These are phyloP conservation scores for Theretra japonica DNA, from an alignment of 2,888 invertebrate species.

Conservation along the genomic window DNA sequence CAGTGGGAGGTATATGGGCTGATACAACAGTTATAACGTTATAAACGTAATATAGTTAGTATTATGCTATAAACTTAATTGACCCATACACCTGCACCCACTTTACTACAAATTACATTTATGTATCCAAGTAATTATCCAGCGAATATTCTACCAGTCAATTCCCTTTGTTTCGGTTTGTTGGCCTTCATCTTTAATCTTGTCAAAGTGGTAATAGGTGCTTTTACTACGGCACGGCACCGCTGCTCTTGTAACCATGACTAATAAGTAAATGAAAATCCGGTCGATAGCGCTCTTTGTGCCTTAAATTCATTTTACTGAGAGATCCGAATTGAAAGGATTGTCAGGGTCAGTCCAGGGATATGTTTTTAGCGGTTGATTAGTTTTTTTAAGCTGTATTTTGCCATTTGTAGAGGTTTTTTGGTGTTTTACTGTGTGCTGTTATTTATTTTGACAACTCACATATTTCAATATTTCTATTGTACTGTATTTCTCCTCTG, in stretches of 20 bases:
- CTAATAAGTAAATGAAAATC: slow-evolving; percentile 15
- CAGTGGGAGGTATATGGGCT: too few relatives aligned
- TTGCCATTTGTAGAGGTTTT: too few relatives aligned
- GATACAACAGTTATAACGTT: too few relatives aligned
- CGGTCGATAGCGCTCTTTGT: background rate
- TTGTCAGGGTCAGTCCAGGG: background rate
- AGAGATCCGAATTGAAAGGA: background rate
- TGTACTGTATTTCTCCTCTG: too few relatives aligned
- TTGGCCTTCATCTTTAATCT: background rate
- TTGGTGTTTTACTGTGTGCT: too few relatives aligned
- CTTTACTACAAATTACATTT: background rate
- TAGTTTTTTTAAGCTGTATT: background rate
- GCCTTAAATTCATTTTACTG: background rate
- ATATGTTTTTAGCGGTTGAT: background rate
- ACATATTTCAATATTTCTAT: too few relatives aligned
- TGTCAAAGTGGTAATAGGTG: background rate
- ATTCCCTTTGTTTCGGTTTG: background rate
- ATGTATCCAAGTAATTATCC: background rate
- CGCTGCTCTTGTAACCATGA: background rate
- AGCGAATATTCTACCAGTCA: background rate
- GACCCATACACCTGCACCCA: too few relatives aligned
- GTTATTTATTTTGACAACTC: too few relatives aligned
- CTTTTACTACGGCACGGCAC: background rate
- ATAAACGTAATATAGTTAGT: too few relatives aligned
- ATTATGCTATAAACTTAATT: too few relatives aligned